These are phyloP conservation scores for Pangasianodon gigas DNA, from an alignment of 2,113 vertebrate species.

Conservation along the genomic window DNA sequence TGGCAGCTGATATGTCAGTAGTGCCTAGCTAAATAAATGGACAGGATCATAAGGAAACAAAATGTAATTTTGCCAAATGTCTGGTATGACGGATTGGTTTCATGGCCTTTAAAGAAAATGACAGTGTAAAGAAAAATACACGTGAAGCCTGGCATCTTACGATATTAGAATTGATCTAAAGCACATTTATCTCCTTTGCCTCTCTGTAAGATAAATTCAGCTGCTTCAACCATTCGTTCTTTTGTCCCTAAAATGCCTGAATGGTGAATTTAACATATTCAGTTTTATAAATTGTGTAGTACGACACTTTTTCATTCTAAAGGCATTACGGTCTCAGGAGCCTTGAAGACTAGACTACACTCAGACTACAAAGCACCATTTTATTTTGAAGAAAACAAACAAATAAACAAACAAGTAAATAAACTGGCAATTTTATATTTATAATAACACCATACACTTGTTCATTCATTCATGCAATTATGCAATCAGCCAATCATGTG, in stretches of 20 bases:
- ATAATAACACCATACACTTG: not conserved
- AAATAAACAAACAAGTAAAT: not conserved
- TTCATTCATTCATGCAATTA: not conserved
- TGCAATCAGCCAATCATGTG: not conserved
- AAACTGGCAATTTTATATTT: not conserved
- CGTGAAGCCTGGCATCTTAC: not conserved
- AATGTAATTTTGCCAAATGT: conserved; percentile 29
- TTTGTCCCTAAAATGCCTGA: conserved; percentile 2
- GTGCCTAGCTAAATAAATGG: not conserved
- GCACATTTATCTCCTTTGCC: not conserved
- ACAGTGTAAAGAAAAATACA: not conserved
- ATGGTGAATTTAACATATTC: not conserved
- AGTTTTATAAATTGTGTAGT: not conserved
- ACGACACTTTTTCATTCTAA: not conserved
- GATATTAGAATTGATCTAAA: conserved; percentile 1
- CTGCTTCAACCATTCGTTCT: not conserved
- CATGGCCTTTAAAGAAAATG: conserved; percentile 23
- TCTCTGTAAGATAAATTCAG: conserved; percentile 12
- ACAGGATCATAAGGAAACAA: not conserved
- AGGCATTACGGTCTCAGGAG: not conserved
- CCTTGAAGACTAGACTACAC: not conserved
- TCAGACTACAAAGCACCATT: not conserved
- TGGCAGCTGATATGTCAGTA: conserved; percentile 18
- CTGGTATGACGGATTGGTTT: conserved; percentile 27
- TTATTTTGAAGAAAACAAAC: not conserved